Evolutionary conservation across 2,113 vertebrate species (phyloP), one percentile per base, ranked within the genome.

Genomic region (Sphaerodactylus townsendi): DNA sequence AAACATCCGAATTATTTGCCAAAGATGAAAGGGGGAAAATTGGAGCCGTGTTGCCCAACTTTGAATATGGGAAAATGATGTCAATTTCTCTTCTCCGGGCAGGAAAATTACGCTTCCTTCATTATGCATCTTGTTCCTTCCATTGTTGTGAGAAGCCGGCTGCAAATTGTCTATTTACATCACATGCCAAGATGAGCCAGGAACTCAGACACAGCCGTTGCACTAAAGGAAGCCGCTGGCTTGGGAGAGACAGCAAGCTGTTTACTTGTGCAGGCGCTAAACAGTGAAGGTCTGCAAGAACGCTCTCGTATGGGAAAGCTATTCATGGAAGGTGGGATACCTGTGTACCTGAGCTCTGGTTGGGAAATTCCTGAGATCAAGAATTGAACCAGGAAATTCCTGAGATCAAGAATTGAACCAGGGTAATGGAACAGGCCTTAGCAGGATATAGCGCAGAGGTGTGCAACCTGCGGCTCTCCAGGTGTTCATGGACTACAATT

Each of bases 21-120:
- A 68, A 71, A 77, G 88, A 91, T 90, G 90, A 95, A 93, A 95
- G 75, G 89, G 87, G 90, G 87, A 84, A 90, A 91, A 93, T 80
- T 87, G 83, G 68, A 88, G 83, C 85, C 65, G 46, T 94, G 94
- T 93, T 93, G 90, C 85, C 87, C 85, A 93, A 94, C 92, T 92
- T 84, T 79, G 86, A 93, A 92, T 93, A 92, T 91, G 59, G 83
- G 88, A 91, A 93, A 95, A 90, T 89, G 71, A 90, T 91, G 86
- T 77, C 0, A 0, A 64, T 72, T 71, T 86, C 77, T 85, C 85
- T 88, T 91, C 21, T 35, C 46, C 77, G 21, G 84, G 84, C 81
- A 53, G 86, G 59, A 28, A 72, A 87, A 87, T 66, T 86, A 91
- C 66, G 59, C 76, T 82, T 72, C 68, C 88, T 71, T 90, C 84